These are phyloP conservation scores for Gasteruption jaculator DNA, from an alignment of 2,888 invertebrate genomes.

Conservation along the genomic window DNA sequence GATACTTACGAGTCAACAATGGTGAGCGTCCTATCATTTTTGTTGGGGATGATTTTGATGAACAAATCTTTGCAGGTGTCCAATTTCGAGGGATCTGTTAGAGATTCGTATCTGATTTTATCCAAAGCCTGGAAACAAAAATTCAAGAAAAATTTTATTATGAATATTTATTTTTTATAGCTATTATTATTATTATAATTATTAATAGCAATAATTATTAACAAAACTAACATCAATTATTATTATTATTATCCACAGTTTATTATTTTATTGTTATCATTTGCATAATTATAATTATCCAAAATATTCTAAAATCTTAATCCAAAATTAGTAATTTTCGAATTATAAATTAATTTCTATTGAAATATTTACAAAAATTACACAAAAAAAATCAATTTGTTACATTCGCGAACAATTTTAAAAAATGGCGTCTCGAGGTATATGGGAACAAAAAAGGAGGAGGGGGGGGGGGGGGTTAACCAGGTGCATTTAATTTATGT, in stretches of 20 bases:
- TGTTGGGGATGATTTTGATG: conserved; percentile 97
- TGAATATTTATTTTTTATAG: background rate
- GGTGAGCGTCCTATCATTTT: conserved; percentile 90
- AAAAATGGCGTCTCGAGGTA: background rate
- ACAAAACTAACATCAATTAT: background rate
- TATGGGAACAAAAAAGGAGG: too few species aligned
- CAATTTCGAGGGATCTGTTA: conserved; percentile 92
- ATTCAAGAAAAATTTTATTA: conserved; percentile 5
- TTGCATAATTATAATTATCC: too few species aligned
- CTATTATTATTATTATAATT: conserved; percentile 3
- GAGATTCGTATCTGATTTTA: conserved; percentile 93
- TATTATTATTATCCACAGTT: background rate
- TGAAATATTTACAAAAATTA: background rate
- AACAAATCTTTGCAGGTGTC: conserved; percentile 91
- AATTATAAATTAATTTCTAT: conserved; percentile 1
- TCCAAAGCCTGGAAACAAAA: conserved; percentile 60
- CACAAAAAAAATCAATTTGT: background rate
- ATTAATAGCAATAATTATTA: too few species aligned
- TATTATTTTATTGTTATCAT: too few species aligned
- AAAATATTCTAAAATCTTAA: too few species aligned
- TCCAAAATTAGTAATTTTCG: too few species aligned
- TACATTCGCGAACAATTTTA: background rate
- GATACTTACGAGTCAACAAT: conserved; percentile 73
- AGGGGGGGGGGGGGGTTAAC: too few species aligned
- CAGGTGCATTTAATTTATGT: too few species aligned